phyloP scores from a whole-genome alignment of 2,113 vertebrate genomes.

The Carollia perspicillata region DNA sequence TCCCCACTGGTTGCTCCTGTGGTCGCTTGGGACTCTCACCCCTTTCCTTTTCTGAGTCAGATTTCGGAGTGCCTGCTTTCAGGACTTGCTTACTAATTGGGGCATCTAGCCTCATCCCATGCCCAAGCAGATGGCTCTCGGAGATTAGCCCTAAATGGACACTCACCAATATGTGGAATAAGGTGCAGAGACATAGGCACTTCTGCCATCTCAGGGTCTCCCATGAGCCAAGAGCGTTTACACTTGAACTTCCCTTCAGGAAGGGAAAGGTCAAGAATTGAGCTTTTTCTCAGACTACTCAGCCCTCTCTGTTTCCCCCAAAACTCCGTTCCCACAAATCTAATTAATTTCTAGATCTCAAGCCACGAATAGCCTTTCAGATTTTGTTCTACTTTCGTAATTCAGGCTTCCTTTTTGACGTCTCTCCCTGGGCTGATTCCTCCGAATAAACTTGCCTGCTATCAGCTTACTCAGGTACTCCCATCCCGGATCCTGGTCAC shows the following conservation, averaged over 20 bases:
- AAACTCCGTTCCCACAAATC: not conserved
- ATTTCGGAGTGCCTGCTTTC: not conserved
- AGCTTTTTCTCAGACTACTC: not conserved
- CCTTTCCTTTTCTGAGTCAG: not conserved
- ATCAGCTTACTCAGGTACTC: not conserved
- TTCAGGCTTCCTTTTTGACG: not conserved
- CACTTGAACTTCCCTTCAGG: not conserved
- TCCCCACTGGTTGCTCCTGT: not conserved
- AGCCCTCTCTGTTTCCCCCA: not conserved
- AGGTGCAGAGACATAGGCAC: not conserved
- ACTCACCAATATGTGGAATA: not conserved
- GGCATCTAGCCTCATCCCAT: not conserved
- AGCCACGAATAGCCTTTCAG: not conserved
- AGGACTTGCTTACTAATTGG: not conserved
- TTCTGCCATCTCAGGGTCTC: not conserved
- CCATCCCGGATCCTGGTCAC: too few relatives aligned
- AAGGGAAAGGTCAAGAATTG: constrained; percentile 29
- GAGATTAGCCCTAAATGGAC: not conserved
- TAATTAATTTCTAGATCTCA: not conserved
- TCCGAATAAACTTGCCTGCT: not conserved
- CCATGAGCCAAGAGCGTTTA: not conserved
- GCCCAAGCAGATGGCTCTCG: not conserved
- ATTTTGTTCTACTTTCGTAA: not conserved
- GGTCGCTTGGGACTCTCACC: not conserved
- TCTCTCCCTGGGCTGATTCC: not conserved